These are phyloP conservation scores for Semnornis frantzii DNA, from an alignment of 2,113 vertebrate species.

Conservation along the genomic window DNA sequence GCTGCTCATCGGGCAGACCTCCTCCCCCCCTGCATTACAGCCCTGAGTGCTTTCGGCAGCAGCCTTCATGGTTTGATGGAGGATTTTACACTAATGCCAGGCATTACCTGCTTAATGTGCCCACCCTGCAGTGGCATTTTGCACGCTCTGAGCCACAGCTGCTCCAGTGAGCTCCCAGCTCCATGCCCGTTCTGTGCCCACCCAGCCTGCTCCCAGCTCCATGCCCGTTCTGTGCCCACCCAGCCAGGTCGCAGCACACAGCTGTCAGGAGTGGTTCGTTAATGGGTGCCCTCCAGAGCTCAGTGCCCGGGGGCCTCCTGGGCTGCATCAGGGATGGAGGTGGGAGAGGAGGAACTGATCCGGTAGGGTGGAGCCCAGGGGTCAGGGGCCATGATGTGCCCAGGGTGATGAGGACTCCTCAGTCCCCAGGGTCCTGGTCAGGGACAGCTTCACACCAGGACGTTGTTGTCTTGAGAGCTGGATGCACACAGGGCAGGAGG, in stretches of 20 bases:
- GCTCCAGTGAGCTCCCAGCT: slow-evolving; percentile 68
- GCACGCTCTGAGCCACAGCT: slow-evolving; percentile 67
- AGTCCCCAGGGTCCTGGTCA: neutral
- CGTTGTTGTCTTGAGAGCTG: accelerated
- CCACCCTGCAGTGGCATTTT: slow-evolving; percentile 76
- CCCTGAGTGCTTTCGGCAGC: slow-evolving; percentile 69
- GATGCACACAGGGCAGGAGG: accelerated
- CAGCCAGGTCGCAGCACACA: neutral
- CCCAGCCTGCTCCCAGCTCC: neutral
- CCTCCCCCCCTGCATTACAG: neutral
- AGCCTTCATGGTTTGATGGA: slow-evolving; percentile 78
- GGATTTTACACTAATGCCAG: slow-evolving; percentile 80
- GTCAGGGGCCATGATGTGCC: accelerated
- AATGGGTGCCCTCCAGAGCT: neutral
- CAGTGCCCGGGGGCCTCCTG: neutral
- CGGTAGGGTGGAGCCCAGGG: accelerated
- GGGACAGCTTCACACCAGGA: accelerated
- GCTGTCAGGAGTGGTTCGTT: neutral
- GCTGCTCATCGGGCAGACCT: accelerated
- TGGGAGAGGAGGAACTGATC: neutral
- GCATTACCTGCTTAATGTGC: slow-evolving; percentile 80
- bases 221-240: too few species aligned
- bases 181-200: slow-evolving; percentile 7
- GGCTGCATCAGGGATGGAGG: neutral
- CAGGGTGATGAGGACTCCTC: accelerated